Base-by-base conservation (phyloP, 2,797 vertebrate species). In the Florisuga fusca region DNA sequence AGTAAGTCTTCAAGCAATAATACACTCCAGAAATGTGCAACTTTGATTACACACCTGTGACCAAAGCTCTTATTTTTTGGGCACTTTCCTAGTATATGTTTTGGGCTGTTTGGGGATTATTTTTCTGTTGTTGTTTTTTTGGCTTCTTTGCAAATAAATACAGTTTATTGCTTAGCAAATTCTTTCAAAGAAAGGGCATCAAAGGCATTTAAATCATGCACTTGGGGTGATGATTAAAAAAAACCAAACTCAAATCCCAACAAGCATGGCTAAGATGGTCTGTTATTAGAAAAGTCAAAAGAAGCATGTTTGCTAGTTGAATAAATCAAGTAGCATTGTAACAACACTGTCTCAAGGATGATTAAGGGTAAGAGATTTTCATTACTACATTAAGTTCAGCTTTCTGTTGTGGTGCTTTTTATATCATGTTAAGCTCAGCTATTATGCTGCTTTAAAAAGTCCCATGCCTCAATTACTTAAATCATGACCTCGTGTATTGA, bases 321-420 rank as follows among this genome's bases (percentile, higher is more conserved):
- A 90, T 96, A 95, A 94, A 96, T 94, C 93, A 96, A 90, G 51
- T 45, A 71, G 59, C 0, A 1, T 88, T 90, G 86, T 96, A 77
- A 96, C 95, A 94, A 96, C 85, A 93, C 74, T 84, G 77, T 96
- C 94, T 93, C 71, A 74, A 72, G 77, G 43, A 95, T 96, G 91
- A 95, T 94, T 94, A 94, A 96, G 87, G 57, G 34, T 86, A 94
- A 91, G 91, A 93, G 94, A 90, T 94, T 96, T 96, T 96, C 80
- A 90, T 95, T 88, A 94, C 91, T 87, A 45, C 5, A 62, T 94
- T 95, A 97, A 94, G 55, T 93, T 93, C 83, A 93, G 26, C 80
- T 94, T 95, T 96, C 94, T 96, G 77, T 88, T 94, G 83, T 63
- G 83, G 74, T 96, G 85, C 73, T 84, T 94, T 94, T 96, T 86